Conservation (phyloP, 2,797 vertebrate species). For the Pterois miles region DNA sequence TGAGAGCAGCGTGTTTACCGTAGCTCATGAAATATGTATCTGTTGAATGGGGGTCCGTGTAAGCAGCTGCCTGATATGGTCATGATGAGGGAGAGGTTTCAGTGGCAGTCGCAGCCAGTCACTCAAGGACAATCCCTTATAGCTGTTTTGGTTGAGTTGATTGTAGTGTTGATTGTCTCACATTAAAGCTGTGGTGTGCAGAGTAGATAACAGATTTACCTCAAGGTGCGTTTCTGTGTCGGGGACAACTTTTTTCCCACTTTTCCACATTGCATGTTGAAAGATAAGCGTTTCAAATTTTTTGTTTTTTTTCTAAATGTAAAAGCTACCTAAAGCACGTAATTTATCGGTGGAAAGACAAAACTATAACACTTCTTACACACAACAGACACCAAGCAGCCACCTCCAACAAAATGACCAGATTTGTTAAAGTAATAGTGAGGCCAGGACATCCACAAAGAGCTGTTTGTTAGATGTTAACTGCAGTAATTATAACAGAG, state of each 20-base stretch:
- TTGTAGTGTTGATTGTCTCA: slow-evolving; percentile 70
- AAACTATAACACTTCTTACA: slow-evolving; percentile 11
- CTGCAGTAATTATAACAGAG: slow-evolving; percentile 75
- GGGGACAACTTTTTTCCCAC: slow-evolving; percentile 17
- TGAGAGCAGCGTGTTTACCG: slow-evolving; percentile 77
- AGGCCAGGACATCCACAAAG: slow-evolving; percentile 68
- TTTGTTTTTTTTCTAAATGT: slow-evolving; percentile 7
- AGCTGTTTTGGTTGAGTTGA: slow-evolving; percentile 61
- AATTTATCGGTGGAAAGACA: slow-evolving; percentile 45
- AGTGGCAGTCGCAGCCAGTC: slow-evolving; percentile 58
- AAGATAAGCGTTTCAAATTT: slow-evolving; percentile 50
- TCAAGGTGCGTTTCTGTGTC: slow-evolving; percentile 56
- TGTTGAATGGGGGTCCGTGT: slow-evolving; percentile 66
- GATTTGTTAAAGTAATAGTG: slow-evolving; percentile 71
- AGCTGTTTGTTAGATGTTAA: slow-evolving; percentile 79
- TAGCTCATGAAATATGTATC: slow-evolving; percentile 86
- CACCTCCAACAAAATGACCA: slow-evolving; percentile 37
- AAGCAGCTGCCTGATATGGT: slow-evolving; percentile 68
- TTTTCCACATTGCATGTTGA: slow-evolving; percentile 37
- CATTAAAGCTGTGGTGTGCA: slow-evolving; percentile 67
- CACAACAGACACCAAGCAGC: slow-evolving; percentile 14
- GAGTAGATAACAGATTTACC: slow-evolving; percentile 69
- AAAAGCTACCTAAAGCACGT: slow-evolving; percentile 16
- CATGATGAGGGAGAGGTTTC: slow-evolving; percentile 65
- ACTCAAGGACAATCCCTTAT: slow-evolving; percentile 75